These are phyloP conservation scores for Tympanuchus pallidicinctus DNA, from an alignment of 2,113 vertebrate genomes.

Conservation along the genomic window DNA sequence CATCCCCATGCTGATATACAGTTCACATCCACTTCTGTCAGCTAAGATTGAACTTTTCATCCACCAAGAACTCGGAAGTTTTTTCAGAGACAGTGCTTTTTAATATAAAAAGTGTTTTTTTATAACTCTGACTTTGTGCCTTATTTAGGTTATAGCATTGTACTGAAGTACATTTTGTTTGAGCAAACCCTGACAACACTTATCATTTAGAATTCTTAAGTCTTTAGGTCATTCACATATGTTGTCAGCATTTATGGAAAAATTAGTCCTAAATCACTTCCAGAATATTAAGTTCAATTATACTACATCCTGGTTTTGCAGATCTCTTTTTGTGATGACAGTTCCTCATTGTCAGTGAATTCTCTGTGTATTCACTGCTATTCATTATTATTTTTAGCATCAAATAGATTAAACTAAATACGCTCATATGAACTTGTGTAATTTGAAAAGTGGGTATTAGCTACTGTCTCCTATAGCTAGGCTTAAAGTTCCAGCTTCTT, in stretches of 20 bases:
- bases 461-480: neutral
- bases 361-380: neutral
- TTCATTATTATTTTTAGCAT: neutral
- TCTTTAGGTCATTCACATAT: neutral
- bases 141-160: neutral
- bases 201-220: neutral
- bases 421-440: neutral
- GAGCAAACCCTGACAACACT: neutral
- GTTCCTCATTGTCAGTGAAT: neutral
- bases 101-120: neutral
- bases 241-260: neutral
- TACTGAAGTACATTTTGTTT: neutral
- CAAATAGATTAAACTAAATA: neutral
- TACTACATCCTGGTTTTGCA: neutral
- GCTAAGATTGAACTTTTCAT: neutral
- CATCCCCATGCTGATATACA: neutral
- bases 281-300: neutral
- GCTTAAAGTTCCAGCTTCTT: neutral
- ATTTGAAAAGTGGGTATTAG: neutral
- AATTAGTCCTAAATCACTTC: neutral
- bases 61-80: accelerated
- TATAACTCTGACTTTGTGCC: neutral
- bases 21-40: neutral
- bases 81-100: neutral
- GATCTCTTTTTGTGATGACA: neutral